Evolutionary conservation across 2,888 invertebrate genomes (phyloP), one percentile per base, ranked within the genome.

Genomic region (Galerucella nymphaeae): DNA sequence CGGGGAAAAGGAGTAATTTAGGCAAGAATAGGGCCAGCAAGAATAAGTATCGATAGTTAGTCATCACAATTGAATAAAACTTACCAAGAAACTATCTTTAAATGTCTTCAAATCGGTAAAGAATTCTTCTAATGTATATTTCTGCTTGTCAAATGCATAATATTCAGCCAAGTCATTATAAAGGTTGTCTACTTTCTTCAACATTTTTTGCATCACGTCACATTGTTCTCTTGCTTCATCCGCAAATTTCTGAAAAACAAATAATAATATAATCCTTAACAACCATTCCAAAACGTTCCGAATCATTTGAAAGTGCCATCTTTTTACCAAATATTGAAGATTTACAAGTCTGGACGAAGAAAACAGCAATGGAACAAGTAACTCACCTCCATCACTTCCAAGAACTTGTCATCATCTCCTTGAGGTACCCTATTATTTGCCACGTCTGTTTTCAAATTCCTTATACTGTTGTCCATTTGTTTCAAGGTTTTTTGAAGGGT

Each of bases 121-220:
- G 89, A 99, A 97, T 85, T 99, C 98, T 83, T 99, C 99, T 79
- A 98, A 90, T 0, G 94, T 92, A 84, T 98, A 99, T 86, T 99
- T 99, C 77, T 92, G 93, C 9, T 93, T 92, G 83, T 99, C 98
- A 86, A 99, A 98, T 1, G 93, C 91, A 86, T 92, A 98, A 86
- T 94, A 99, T 81, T 97, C 97, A 0, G 96, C 93, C 11, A 98
- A 87, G 63, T 94, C 94, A 4, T 90, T 90, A 87, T 94, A 99
- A 0, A 96, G 87, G 11, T 90, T 91, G 77, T 96, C 96, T 94
- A 99, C 96, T 84, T 97, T 96, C 80, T 93, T 93, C 87, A 93
- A 95, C 98, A 99, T 98, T 70, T 94, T 95, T 83, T 95, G 93
- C 75, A 99, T 87, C 0, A 98, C 91, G 83, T 95, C 94, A 84